A percentile compares a stretch with the other conserved stretches of the same genome.
Evolutionary conservation across 2,888 invertebrate genomes (phyloP).

Genomic region (Dryomyza anilis): DNA sequence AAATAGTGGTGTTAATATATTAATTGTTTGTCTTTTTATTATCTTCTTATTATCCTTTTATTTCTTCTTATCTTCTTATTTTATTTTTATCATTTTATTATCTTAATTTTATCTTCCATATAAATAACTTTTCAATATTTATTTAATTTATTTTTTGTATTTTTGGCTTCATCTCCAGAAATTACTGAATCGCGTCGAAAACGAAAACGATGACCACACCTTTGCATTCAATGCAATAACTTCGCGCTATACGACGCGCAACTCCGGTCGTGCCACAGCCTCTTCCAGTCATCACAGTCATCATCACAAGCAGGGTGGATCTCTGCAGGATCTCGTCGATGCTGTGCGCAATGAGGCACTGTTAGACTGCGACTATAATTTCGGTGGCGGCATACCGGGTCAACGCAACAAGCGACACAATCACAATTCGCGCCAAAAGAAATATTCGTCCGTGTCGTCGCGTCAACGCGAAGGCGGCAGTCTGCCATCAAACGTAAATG

Average conservation of each 20-base stretch:
- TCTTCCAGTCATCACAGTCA: constrained; percentile 55
- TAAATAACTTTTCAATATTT: not conserved
- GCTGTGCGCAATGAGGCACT: constrained; percentile 58
- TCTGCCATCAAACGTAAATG: constrained; percentile 66
- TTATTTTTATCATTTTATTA: not conserved
- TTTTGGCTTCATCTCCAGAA: constrained; percentile 69
- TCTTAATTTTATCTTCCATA: not conserved
- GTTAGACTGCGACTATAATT: constrained; percentile 56
- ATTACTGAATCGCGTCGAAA: constrained; percentile 77
- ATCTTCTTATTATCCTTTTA: no score
- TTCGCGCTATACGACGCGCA: constrained; percentile 52
- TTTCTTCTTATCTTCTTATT: no score
- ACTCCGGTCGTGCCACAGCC: constrained; percentile 46
- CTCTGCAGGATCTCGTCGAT: constrained; percentile 68
- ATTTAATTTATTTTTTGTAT: not conserved
- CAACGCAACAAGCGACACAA: constrained; percentile 49
- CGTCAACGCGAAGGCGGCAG: constrained; percentile 71
- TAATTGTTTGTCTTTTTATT: no score
- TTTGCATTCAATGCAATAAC: constrained; percentile 51
- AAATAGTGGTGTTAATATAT: no score
- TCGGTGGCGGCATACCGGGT: constrained; percentile 47
- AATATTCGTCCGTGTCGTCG: constrained; percentile 59
- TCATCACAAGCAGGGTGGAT: constrained; percentile 66
- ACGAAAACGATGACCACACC: constrained; percentile 67
- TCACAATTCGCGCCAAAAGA: constrained; percentile 57